phyloP scores from a whole-genome alignment of 2,888 invertebrate species.

The Phortica magna region DNA sequence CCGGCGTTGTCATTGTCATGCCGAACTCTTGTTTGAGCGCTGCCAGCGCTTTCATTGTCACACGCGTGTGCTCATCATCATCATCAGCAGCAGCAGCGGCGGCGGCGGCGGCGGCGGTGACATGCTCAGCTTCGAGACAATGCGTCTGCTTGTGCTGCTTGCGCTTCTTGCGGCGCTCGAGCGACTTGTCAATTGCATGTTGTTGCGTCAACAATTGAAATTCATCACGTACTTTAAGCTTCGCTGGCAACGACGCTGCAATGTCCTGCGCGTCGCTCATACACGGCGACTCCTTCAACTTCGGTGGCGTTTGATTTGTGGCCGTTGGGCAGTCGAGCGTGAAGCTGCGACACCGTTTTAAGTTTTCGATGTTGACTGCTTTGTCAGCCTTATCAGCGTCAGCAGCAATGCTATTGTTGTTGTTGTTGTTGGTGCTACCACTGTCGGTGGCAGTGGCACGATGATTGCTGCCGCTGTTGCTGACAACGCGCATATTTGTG shows the following conservation, averaged over 20 bases:
- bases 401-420: constrained; percentile 14
- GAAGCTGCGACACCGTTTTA: constrained; percentile 42
- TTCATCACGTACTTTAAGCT: constrained; percentile 59
- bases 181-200: constrained; percentile 49
- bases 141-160: constrained; percentile 46
- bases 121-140: background rate
- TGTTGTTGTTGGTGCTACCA: constrained; percentile 19
- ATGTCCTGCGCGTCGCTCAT: background rate
- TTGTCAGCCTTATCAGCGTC: constrained; percentile 1
- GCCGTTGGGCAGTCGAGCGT: constrained; percentile 28
- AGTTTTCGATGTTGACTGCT: constrained; percentile 42
- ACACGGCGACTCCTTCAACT: constrained; percentile 48
- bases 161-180: constrained; percentile 51
- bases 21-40: constrained; percentile 18
- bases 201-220: constrained; percentile 48
- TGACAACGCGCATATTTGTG: constrained; percentile 69
- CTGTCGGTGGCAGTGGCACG: background rate
- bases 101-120: background rate
- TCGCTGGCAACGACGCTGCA: constrained; percentile 36
- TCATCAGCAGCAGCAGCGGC: no score
- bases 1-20: background rate
- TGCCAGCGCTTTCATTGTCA: constrained; percentile 11
- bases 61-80: constrained; percentile 11
- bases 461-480: constrained; percentile 54
- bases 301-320: constrained; percentile 36